Evolutionary conservation across 2,888 invertebrate genomes (phyloP).

Genomic region (Lysandra coridon): DNA sequence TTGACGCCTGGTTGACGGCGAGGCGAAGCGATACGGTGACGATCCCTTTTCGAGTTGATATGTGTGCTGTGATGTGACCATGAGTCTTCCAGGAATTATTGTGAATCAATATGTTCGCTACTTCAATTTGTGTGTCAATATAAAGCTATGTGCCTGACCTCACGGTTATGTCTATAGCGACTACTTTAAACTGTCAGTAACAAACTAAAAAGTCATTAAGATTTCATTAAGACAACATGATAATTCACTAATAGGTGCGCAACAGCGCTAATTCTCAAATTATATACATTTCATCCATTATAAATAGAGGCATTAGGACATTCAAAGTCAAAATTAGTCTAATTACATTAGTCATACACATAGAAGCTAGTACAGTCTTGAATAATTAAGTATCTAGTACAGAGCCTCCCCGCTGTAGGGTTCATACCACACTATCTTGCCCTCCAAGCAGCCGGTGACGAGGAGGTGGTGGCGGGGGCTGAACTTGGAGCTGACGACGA

Average conservation of each 20-base stretch:
- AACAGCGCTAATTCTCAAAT: slow-evolving; percentile 14
- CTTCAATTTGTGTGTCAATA: not conserved
- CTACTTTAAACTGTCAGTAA: not conserved
- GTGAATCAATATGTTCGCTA: not conserved
- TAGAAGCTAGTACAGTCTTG: slow-evolving; percentile 38
- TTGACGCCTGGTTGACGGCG: no score
- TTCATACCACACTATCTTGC: slow-evolving; percentile 94
- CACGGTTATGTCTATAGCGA: not conserved
- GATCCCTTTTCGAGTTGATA: no score
- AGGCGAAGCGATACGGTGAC: no score
- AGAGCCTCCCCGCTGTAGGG: slow-evolving; percentile 79
- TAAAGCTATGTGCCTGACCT: no score
- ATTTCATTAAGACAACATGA: not conserved
- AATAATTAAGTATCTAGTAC: slow-evolving; percentile 53
- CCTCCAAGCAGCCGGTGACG: slow-evolving; percentile 94
- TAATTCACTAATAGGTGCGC: not conserved
- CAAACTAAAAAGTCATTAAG: not conserved
- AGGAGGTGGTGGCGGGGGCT: slow-evolving; percentile 92
- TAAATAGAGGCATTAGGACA: not conserved
- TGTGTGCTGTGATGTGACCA: no score
- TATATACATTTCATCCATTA: slow-evolving; percentile 31
- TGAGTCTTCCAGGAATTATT: not conserved
- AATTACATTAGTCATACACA: slow-evolving; percentile 26
- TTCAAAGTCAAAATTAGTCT: not conserved
- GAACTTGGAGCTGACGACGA: slow-evolving; percentile 94